Conservation (phyloP, 2,888 invertebrate genomes). For the Aphodius sticticus region DNA sequence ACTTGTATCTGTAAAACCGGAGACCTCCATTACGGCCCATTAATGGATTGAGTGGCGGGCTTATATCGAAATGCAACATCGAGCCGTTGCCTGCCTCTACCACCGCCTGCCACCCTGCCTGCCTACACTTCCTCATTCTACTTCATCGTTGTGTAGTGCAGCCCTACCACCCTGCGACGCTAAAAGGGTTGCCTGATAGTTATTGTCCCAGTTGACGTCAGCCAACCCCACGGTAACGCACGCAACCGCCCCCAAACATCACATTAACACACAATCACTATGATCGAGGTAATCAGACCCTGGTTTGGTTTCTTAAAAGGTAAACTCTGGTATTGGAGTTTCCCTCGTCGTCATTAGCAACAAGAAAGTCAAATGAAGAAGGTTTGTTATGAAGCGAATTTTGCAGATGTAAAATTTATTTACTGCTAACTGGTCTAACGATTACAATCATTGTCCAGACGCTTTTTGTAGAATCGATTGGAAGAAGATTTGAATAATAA, state of each 20-base stretch:
- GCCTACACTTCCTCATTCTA: not conserved
- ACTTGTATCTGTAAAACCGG: conserved; percentile 57
- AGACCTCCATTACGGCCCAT: conserved; percentile 58
- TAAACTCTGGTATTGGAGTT: too few species aligned
- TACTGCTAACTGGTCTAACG: too few species aligned
- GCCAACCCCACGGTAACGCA: not conserved
- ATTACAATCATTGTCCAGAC: too few species aligned
- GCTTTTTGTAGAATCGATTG: too few species aligned
- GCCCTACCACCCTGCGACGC: conserved; percentile 37
- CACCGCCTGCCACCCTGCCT: not conserved
- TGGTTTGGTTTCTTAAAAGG: too few species aligned
- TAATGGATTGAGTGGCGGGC: conserved; percentile 57
- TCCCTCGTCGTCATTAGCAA: too few species aligned
- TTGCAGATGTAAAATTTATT: too few species aligned
- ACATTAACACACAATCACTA: too few species aligned
- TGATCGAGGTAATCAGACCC: too few species aligned
- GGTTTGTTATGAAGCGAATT: too few species aligned
- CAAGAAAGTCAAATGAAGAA: too few species aligned
- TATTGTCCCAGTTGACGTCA: conserved; percentile 25
- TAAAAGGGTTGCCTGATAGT: conserved; percentile 44
- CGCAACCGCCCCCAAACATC: not conserved
- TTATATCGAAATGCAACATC: conserved; percentile 47
- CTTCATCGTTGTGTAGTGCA: conserved; percentile 6
- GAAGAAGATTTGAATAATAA: too few species aligned
- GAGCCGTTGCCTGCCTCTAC: conserved; percentile 28